These are phyloP conservation scores for Hydraecia micacea DNA, from an alignment of 2,888 invertebrate species.

Conservation along the genomic window DNA sequence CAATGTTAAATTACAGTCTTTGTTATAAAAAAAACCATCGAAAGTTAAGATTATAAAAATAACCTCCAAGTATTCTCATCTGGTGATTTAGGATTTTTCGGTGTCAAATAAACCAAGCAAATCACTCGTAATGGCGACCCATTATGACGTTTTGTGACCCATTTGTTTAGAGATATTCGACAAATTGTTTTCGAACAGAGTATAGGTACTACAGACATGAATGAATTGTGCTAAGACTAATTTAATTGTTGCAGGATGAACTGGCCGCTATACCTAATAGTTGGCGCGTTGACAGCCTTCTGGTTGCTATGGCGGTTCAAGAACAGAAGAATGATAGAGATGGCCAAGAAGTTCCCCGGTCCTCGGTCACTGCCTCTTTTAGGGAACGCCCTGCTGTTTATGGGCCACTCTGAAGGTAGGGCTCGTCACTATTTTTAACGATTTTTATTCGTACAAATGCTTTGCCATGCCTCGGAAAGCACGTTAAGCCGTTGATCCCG, in stretches of 20 bases:
- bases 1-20: too few relatives aligned
- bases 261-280: constrained; percentile 66
- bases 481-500: too few relatives aligned
- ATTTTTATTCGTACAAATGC: background rate
- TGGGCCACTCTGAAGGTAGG: constrained; percentile 78
- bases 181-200: background rate
- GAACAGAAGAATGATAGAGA: constrained; percentile 73
- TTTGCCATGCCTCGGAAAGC: too few relatives aligned
- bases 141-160: background rate
- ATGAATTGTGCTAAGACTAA: background rate
- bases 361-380: constrained; percentile 77
- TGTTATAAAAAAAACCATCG: too few relatives aligned
- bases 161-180: background rate
- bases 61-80: too few relatives aligned
- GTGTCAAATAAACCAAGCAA: too few relatives aligned
- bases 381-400: constrained; percentile 80
- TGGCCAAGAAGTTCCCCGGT: constrained; percentile 77
- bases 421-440: background rate
- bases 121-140: too few relatives aligned
- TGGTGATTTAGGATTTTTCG: too few relatives aligned
- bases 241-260: constrained; percentile 70
- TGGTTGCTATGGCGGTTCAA: constrained; percentile 80
- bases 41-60: too few relatives aligned
- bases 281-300: constrained; percentile 57
- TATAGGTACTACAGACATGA: background rate